Base-by-base conservation (phyloP, 2,797 vertebrate species). In the Kryptopterus vitreolus region DNA sequence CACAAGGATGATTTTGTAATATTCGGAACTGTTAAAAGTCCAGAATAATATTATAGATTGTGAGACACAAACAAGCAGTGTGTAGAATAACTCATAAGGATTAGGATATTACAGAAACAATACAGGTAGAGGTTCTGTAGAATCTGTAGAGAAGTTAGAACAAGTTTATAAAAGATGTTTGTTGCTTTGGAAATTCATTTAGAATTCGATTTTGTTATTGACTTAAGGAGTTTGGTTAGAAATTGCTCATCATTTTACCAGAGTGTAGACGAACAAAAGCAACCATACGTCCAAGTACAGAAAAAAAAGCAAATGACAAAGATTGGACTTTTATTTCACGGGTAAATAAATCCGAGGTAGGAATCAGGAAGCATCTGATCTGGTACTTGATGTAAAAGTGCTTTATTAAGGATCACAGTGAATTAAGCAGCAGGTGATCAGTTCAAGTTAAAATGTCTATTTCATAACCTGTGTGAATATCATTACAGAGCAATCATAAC, bases 121-220 rank as follows among this genome's bases (percentile, higher is more conserved):
- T 53, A 71, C 69, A 71, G 29, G 22, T 53, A 52, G 16, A 22
- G 18, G 20, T 31, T 71, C 48, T 22, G n/a, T n/a, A n/a, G n/a
- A 53, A 71, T 52, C 16, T 53, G 48, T 53, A 71, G 48, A 71
- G 18, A 71, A 71, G 68, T 33, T 22, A 31, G 26, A 13, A n/a
- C 69, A n/a, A 33, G 48, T 53, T 48, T 71, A 16, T 71, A 71
- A 52, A 71, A 71, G 69, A 52, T 71, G 52, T 3, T 22, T 33
- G 18, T 48, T 52, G 69, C 69, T 71, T 53, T 71, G 69, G 11
- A 31, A 52, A 20, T 31, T 29, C 22, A 26, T 71, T 71, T 53
- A 22, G 26, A 71, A 71, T 53, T 71, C 31, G 66, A 46, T 70
- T 70, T 50, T 31, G 3, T 33, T 71, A 13, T 8, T 22, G 48